A percentile compares a stretch with the other conserved stretches of the same genome.
Evolutionary conservation across 2,888 invertebrate genomes (phyloP).

Genomic region (Neuroscelio doddi): DNA sequence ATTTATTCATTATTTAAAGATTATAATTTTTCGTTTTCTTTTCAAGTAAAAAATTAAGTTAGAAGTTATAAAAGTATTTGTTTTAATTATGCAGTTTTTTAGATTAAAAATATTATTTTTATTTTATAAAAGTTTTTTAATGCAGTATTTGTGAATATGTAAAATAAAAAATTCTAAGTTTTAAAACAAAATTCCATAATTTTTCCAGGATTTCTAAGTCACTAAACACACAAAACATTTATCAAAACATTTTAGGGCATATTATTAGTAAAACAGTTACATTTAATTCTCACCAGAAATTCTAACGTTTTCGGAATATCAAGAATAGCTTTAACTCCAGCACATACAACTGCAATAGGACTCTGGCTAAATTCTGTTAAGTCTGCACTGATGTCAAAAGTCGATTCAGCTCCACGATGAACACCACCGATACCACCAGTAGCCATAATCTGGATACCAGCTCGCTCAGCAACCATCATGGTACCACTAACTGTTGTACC

Average conservation of each 20-base stretch:
- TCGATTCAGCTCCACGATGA: slow-evolving; percentile 89
- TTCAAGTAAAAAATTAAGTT: no score
- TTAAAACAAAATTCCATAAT: background rate
- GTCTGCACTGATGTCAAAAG: slow-evolving; percentile 96
- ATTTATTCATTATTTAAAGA: no score
- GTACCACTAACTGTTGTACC: slow-evolving; percentile 98
- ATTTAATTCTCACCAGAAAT: slow-evolving; percentile 81
- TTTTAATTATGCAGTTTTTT: no score
- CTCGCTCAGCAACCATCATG: slow-evolving; percentile 86
- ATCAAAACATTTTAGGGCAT: no score
- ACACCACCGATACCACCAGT: slow-evolving; percentile 97
- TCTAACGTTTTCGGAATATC: slow-evolving; percentile 96
- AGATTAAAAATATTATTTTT: no score
- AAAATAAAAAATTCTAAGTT: background rate
- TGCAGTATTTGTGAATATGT: no score
- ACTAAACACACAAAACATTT: no score
- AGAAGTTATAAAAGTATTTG: no score
- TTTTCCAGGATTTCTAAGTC: no score
- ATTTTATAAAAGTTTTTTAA: no score
- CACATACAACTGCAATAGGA: slow-evolving; percentile 92
- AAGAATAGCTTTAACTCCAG: slow-evolving; percentile 97
- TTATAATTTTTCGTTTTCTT: no score
- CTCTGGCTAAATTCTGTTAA: slow-evolving; percentile 91
- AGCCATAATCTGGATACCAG: slow-evolving; percentile 92
- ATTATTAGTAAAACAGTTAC: background rate